Base-by-base conservation (phyloP, 2,888 invertebrate genomes). In the Drosophila incognita region DNA sequence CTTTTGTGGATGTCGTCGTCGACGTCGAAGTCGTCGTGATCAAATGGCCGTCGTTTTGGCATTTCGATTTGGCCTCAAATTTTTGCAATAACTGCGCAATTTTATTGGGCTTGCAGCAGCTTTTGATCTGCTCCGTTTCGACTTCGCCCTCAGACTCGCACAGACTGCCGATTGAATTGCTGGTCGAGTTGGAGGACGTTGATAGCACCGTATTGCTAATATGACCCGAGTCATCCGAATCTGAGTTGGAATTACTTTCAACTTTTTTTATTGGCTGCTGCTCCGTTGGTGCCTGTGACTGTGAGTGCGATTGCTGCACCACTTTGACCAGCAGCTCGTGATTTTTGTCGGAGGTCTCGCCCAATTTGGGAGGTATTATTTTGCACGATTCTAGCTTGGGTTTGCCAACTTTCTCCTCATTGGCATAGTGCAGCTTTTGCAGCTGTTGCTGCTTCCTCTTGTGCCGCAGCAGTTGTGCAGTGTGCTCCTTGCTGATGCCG, bases 171-270 rank as follows among this genome's bases (percentile, higher is more conserved):
- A 79, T 84, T 6, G 87, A 84, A 56, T 82, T 84, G 64, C 72
- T 81, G 8, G 71, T 82, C 52, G 65, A 66, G 54, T 70, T 77
- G 53, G 80, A 71, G 6, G 83, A 70, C 13, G 87, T 83, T 33
- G 82, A 75, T 24, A 81, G 64, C 38, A 87, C 69, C 52, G 90
- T 83, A 90, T 96, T 96, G 58, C 96, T 96, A 82, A 96, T 96
- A 93, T 97, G 96, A 71, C 97, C 97, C 66, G 96, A 96, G 93
- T 97, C 97, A 87, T 97, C 96, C 68, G 96, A 96, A 86, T 96
- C 96, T 1, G 81, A 78, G 38, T 57, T 72, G 21, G 59, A 52
- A 86, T 57, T 61, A 29, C 72, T 81, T 21, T 81, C 88, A 38
- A 69, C 53, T 3, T 29, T 18, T 51, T 79, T 79, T 2, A 27